A percentile compares a stretch with the other conserved stretches of the same genome.
phyloP scores from a whole-genome alignment of 2,113 vertebrate genomes.

The Trogon surrucura region DNA sequence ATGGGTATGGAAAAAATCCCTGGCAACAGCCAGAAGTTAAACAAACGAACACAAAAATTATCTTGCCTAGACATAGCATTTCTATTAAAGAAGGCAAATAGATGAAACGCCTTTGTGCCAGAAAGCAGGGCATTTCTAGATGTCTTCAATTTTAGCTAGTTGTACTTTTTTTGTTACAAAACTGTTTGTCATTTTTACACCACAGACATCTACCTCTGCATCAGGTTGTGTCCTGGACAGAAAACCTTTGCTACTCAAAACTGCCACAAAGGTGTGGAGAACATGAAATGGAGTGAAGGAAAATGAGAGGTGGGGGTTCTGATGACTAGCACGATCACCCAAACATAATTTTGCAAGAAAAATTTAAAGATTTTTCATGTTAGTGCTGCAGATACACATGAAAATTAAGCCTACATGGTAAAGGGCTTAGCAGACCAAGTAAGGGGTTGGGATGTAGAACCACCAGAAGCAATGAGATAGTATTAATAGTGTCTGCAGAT shows the following conservation, averaged over 20 bases:
- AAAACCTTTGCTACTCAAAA: constrained; percentile 47
- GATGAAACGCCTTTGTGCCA: neutral
- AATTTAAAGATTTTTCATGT: constrained; percentile 37
- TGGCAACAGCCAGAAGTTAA: constrained; percentile 31
- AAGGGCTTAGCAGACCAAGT: constrained; percentile 6
- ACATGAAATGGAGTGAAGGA: neutral
- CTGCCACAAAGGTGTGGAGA: neutral
- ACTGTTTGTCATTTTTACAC: neutral
- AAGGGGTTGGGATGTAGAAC: neutral
- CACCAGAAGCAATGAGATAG: neutral
- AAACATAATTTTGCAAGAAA: constrained; percentile 8
- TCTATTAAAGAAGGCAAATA: neutral
- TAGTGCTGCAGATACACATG: constrained; percentile 1
- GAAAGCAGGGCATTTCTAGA: neutral
- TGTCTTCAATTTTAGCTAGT: neutral
- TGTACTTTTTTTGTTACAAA: neutral
- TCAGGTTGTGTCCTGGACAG: constrained; percentile 20
- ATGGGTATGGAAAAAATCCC: constrained; percentile 15
- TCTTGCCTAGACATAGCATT: neutral
- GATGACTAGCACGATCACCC: neutral
- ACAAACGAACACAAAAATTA: constrained; percentile 39
- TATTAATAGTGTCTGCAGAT: neutral
- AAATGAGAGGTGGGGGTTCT: constrained; percentile 14
- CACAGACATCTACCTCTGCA: neutral
- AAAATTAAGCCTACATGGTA: neutral